Evolutionary conservation across 2,797 vertebrate genomes (phyloP), one percentile per base, ranked within the genome.

Genomic region (Cynopterus sphinx): DNA sequence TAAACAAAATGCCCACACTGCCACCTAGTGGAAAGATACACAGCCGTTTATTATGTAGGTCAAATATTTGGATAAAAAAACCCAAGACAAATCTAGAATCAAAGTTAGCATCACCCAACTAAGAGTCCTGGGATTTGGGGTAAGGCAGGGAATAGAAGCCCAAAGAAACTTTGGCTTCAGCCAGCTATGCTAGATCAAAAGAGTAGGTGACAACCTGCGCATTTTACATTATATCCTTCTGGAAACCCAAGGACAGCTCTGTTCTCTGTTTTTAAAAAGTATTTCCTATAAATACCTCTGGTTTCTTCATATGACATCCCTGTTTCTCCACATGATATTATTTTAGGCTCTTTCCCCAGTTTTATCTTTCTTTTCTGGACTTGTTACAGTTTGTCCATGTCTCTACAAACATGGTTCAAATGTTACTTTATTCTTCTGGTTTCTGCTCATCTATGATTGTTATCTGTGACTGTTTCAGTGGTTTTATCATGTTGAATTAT

Each of bases 11-110:
- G 53, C 41, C n/a, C 85, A 93, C 81, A 88, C 86, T 93, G 92
- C 94, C 96, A 95, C 71, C 94, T 96, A 88, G 94, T 51, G 96
- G 90, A 71, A 96, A 41, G 19, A 75, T 41, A 33, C 9, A 5
- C 21, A 73, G 28, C 26, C 7, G 19, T 17, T 63, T 36, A 55
- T 70, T 91, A 81, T 33, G 51, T 28, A 87, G 71, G 78, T 81
- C 61, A 93, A 90, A 73, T 51, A 53, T 12, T 65, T 22, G 19
- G 43, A 41, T 71, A 33, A 71, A 74, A 83, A 81, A 13, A 7
- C 1, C 3, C 11, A 75, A 90, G 78, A 92, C 4, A 59, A 49
- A 81, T 55, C 28, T 1, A 15, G 57, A 95, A 61, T 9, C 3
- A 63, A 74, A 65, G 33, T 63, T 11, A 91, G 46, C 21, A n/a